Evolutionary conservation across 1,140 invertebrate species (phyloP).

Genomic region (Habropoda laboriosa): DNA sequence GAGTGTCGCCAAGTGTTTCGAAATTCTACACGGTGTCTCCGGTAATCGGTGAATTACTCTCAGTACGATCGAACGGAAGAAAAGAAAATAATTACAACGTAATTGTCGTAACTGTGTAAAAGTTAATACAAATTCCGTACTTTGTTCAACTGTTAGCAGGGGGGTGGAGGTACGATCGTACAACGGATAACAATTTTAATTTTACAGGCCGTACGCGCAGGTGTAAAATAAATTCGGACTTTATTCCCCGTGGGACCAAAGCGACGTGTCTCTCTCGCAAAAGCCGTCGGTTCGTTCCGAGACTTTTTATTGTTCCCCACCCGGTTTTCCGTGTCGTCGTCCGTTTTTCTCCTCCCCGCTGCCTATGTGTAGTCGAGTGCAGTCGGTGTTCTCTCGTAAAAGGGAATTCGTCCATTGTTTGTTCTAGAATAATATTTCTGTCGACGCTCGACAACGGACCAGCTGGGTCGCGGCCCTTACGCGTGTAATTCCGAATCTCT

Average conservation of each 20-base stretch:
- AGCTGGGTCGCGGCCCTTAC: constrained; percentile 41
- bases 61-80: no score
- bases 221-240: constrained; percentile 42
- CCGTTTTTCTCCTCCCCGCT: constrained; percentile 6
- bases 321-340: constrained; percentile 23
- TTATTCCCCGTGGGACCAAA: not conserved
- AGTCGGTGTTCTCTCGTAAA: constrained; percentile 39
- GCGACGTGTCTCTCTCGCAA: not conserved
- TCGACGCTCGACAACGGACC: not conserved
- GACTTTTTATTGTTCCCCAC: constrained; percentile 39
- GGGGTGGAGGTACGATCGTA: not conserved
- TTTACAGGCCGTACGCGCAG: not conserved
- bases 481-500: constrained; percentile 21
- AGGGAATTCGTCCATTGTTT: constrained; percentile 59
- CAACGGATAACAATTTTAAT: not conserved
- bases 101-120: no score
- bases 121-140: no score
- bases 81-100: no score
- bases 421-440: constrained; percentile 55
- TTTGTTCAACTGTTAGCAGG: no score
- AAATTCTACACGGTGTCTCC: no score
- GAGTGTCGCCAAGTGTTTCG: not conserved
- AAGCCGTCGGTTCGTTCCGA: constrained; percentile 1
- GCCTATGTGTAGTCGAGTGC: not conserved
- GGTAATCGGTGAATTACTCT: no score